Base-by-base conservation (phyloP, 2,113 vertebrate genomes). In the Aptenodytes forsteri region DNA sequence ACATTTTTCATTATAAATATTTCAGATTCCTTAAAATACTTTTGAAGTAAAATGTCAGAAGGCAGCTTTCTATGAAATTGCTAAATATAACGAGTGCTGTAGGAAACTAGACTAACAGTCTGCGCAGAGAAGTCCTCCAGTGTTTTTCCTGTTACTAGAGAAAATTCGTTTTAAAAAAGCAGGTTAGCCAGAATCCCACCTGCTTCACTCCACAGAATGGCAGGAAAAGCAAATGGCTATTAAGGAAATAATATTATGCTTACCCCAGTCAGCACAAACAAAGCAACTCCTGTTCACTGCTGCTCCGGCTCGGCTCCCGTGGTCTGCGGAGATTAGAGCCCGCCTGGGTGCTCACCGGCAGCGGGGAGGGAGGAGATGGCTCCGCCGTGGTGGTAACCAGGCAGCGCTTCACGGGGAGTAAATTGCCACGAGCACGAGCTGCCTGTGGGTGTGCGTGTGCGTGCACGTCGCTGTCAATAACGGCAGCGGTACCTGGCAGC, bases 331-430 rank as follows among this genome's bases (percentile, higher is more conserved):
- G 97, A 97, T 97, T 96, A 97, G 96, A 92, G 85, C 64, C 94
- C 13, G 91, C 93, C 78, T 44, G 58, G 38, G 69, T 4, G 93
- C 96, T 88, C 66, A 49, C 70, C 59, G 93, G 95, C 89, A 76
- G 95, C 91, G 92, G 96, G 97, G 98, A 97, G 98, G 98, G 97
- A 95, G 96, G 91, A 90, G 93, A 94, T 97, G 98, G 95, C 90
- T 97, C 89, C 38, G 97, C 91, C 20, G 97, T 71, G 98, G 44
- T 82, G 23, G 98, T 85, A 97, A 97, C 95, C 96, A 97, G 87
- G 98, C 97, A 98, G 98, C 93, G 56, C 97, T 96, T 94, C 93
- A 76, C 95, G 83, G 95, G 83, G 75, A 98, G 97, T 78, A 54
- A 82, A 86, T 0, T 17, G 61, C 17, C 81, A 46, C n/a, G 44